Evolutionary conservation across 2,888 invertebrate species (phyloP).

Genomic region (Cetonia aurata): DNA sequence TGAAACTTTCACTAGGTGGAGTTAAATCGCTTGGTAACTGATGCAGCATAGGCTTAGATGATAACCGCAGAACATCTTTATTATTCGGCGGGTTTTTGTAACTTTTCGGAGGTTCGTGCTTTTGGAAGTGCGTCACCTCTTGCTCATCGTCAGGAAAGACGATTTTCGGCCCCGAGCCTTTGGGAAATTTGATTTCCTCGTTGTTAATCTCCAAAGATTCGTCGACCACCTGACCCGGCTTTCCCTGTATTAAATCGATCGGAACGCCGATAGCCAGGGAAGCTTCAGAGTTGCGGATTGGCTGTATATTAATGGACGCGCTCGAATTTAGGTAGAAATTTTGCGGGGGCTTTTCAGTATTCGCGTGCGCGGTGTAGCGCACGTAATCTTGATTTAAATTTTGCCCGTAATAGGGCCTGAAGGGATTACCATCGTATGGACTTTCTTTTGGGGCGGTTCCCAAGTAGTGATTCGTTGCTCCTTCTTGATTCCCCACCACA

Average conservation of each 20-base stretch:
- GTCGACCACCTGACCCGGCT: conserved; percentile 65
- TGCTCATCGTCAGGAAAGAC: conserved; percentile 62
- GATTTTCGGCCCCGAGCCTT: conserved; percentile 55
- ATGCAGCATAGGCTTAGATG: conserved; percentile 65
- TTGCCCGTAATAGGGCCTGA: conserved; percentile 58
- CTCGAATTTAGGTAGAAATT: conserved; percentile 54
- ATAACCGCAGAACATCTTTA: conserved; percentile 62
- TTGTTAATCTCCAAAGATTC: conserved; percentile 58
- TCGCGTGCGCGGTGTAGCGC: conserved; percentile 44
- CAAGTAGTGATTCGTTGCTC: conserved; percentile 63
- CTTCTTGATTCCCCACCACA: conserved; percentile 75
- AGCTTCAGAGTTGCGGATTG: conserved; percentile 63
- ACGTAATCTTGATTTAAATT: conserved; percentile 45
- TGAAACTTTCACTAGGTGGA: conserved; percentile 62
- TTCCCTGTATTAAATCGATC: conserved; percentile 58
- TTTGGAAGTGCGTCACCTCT: conserved; percentile 43
- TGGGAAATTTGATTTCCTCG: conserved; percentile 57
- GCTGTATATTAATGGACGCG: conserved; percentile 62
- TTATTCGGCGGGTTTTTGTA: conserved; percentile 39
- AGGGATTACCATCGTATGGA: conserved; percentile 65
- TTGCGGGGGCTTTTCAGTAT: conserved; percentile 41
- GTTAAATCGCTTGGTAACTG: conserved; percentile 67
- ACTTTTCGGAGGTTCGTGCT: conserved; percentile 52
- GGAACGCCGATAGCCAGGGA: conserved; percentile 65
- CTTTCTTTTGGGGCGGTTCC: conserved; percentile 69